phyloP scores from a whole-genome alignment of 1,140 invertebrate genomes.

The Hylyphantes graminicola region DNA sequence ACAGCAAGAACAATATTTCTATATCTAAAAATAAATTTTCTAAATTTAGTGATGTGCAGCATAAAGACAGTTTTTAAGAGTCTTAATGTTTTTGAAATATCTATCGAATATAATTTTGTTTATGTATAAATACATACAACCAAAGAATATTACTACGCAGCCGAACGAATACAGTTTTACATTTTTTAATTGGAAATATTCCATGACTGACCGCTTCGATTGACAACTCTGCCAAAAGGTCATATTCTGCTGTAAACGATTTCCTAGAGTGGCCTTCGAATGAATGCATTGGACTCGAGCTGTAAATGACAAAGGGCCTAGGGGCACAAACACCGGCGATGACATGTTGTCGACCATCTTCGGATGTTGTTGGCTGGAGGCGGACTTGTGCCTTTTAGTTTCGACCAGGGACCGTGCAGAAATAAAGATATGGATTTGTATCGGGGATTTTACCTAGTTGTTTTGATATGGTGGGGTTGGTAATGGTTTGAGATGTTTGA shows the following conservation, averaged over 20 bases:
- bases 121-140: no score
- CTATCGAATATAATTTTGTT: no score
- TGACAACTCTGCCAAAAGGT: constrained; percentile 35
- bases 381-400: neutral
- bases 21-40: no score
- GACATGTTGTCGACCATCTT: constrained; percentile 57
- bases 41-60: no score
- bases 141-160: no score
- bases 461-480: neutral
- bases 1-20: no score
- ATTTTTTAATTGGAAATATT: no score
- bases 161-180: no score
- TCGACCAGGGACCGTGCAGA: constrained; percentile 29
- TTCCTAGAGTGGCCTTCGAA: constrained; percentile 17
- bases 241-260: constrained; percentile 49
- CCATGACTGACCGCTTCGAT: constrained; percentile 9
- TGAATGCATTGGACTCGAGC: constrained; percentile 54
- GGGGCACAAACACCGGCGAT: constrained; percentile 57
- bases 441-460: neutral
- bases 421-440: constrained; percentile 8
- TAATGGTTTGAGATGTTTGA: no score
- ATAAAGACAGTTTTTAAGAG: no score
- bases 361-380: constrained; percentile 32
- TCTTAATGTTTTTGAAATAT: no score
- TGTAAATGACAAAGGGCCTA: constrained; percentile 51